phyloP scores from a whole-genome alignment of 2,888 invertebrate species.

The Lepidochrysops patricia region DNA sequence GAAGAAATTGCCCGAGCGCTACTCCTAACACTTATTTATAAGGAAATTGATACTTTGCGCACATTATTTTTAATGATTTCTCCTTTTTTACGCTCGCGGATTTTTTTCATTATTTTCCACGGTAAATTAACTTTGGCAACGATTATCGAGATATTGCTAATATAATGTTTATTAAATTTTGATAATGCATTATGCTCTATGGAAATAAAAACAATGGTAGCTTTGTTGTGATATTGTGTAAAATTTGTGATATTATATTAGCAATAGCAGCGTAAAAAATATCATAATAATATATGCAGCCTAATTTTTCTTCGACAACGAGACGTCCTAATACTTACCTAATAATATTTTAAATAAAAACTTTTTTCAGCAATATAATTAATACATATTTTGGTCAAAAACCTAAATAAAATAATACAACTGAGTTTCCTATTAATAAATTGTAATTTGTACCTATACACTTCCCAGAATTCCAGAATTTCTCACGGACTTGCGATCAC shows the following conservation, averaged over 20 bases:
- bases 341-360: too few species aligned
- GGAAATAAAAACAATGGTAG: neutral
- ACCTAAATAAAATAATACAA: too few species aligned
- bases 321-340: too few species aligned
- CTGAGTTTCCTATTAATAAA: too few species aligned
- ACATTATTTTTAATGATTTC: constrained; percentile 10
- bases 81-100: neutral
- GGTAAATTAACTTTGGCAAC: neutral
- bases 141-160: neutral
- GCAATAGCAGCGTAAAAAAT: too few species aligned
- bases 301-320: too few species aligned
- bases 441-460: too few species aligned
- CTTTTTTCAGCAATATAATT: too few species aligned
- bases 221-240: neutral
- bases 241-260: too few species aligned
- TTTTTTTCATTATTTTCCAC: neutral
- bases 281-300: too few species aligned
- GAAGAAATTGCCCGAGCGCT: constrained; percentile 53
- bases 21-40: constrained; percentile 21
- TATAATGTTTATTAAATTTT: neutral
- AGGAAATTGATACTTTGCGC: constrained; percentile 14
- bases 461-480: neutral
- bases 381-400: too few species aligned
- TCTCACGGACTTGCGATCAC: neutral
- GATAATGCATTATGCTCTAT: neutral